Conservation (phyloP, 2,888 invertebrate genomes). For the Scaptomyza caliginosa region DNA sequence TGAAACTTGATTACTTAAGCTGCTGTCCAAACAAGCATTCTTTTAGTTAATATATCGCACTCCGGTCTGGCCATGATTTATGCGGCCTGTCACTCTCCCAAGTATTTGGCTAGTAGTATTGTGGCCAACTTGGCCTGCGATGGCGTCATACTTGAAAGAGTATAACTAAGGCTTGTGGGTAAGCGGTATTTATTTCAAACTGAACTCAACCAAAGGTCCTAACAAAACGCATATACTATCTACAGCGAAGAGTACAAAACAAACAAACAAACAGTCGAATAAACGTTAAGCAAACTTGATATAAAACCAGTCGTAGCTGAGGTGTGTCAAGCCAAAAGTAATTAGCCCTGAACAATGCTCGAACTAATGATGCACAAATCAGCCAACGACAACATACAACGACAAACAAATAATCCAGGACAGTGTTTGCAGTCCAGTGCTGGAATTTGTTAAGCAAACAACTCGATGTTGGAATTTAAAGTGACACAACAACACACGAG, state of each 20-base stretch:
- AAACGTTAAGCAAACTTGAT: slow-evolving; percentile 2
- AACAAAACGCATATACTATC: not conserved
- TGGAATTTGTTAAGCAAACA: slow-evolving; percentile 41
- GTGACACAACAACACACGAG: slow-evolving; percentile 30
- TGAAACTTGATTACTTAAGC: slow-evolving; percentile 22
- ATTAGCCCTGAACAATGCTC: slow-evolving; percentile 37
- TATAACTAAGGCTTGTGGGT: too few species aligned
- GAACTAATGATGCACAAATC: slow-evolving; percentile 59
- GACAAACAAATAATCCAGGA: slow-evolving; percentile 2
- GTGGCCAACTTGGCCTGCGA: slow-evolving; percentile 41
- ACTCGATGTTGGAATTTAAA: slow-evolving; percentile 46
- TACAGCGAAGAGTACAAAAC: not conserved
- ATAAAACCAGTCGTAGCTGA: slow-evolving; percentile 12
- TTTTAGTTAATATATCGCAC: slow-evolving; percentile 1
- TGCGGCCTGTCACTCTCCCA: slow-evolving; percentile 52
- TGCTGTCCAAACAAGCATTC: slow-evolving; percentile 29
- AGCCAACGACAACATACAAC: slow-evolving; percentile 20
- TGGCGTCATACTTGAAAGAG: slow-evolving; percentile 64
- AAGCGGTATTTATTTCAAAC: too few species aligned
- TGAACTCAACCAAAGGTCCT: too few species aligned
- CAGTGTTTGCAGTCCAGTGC: slow-evolving; percentile 6
- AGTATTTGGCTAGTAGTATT: slow-evolving; percentile 43
- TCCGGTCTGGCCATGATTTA: slow-evolving; percentile 58
- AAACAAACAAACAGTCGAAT: not conserved
- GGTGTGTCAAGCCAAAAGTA: slow-evolving; percentile 38